Evolutionary conservation across 2,113 vertebrate genomes (phyloP), one percentile per base, ranked within the genome.

Genomic region (Amphiprion ocellaris): DNA sequence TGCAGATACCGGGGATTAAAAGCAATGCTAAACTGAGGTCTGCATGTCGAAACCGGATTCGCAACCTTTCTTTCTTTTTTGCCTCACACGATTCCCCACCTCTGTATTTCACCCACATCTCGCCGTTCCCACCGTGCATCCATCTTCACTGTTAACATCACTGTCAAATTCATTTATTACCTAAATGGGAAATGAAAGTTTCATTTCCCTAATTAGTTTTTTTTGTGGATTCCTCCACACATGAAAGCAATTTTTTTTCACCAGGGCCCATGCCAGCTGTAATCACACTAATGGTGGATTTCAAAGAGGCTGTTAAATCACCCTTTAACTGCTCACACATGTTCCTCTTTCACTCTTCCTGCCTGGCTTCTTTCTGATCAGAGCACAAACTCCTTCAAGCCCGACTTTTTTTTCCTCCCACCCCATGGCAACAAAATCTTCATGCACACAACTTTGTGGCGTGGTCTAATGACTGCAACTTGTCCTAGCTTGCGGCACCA

Each of bases 1-100:
- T 80, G 71, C 86, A 89, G 83, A 86, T 86, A 82, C 77, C 11
- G 39, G 82, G 87, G 92, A 93, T 92, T 90, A 87, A 76, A 89
- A 84, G 79, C 86, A 87, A 89, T 65, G 83, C 79, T 80, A 68
- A 89, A 83, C 83, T 61, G 68, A 74, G 83, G 82, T 61, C 73
- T 86, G 81, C 85, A 69, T 79, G 81, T 85, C 77, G 74, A 74
- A 90, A 87, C 77, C 83, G 85, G 83, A 85, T 71, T 79, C 62
- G 4, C 39, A 33, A 78, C 41, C 86, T 58, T 46, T 69, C 53
- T 71, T 81, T 28, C 33, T 37, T 52, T 41, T 54, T 19, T 46
- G 68, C 66, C 46, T 69, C 10, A 16, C 49, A 17, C 55, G 0
- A 58, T 84, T 71, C 56, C 56, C 71, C 63, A 66, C 68, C 28